Evolutionary conservation across 2,888 invertebrate species (phyloP).

Genomic region (Dyspetes luteomarginatus): DNA sequence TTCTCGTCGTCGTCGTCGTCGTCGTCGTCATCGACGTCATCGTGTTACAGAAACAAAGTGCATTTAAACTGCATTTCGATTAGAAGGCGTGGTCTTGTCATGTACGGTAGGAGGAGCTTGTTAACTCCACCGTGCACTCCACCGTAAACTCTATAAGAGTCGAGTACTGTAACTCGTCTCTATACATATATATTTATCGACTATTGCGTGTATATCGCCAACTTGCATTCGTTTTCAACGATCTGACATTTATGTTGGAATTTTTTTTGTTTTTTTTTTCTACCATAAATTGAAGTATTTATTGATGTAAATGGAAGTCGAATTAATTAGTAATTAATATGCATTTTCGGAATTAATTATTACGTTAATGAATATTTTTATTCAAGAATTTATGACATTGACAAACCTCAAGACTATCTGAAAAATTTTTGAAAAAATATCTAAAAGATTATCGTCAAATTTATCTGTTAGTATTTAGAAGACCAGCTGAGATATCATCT

Average conservation of each 20-base stretch:
- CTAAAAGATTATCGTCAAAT: background rate
- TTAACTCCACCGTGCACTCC: slow-evolving; percentile 64
- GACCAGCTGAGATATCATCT: too few relatives aligned
- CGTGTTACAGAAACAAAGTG: slow-evolving; percentile 65
- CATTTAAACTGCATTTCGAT: slow-evolving; percentile 71
- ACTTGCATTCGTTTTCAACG: background rate
- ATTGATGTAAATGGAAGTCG: background rate
- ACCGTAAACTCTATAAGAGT: slow-evolving; percentile 40
- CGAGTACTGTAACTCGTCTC: slow-evolving; percentile 9
- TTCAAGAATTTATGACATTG: background rate
- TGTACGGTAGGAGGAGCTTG: slow-evolving; percentile 76
- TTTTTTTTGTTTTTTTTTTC: slow-evolving; percentile 3
- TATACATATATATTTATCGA: slow-evolving; percentile 1
- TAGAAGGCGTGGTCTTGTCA: slow-evolving; percentile 78
- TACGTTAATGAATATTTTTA: too few relatives aligned
- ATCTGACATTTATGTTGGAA: too few relatives aligned
- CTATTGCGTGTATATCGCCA: slow-evolving; percentile 19
- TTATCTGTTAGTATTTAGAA: too few relatives aligned
- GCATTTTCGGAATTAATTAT: background rate
- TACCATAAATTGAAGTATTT: background rate
- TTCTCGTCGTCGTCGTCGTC: slow-evolving; percentile 12
- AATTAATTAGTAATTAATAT: background rate
- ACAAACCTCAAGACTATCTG: background rate
- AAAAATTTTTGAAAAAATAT: background rate
- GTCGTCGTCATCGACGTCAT: slow-evolving; percentile 22